phyloP scores from a whole-genome alignment of 2,888 invertebrate species.

The Kryphioiulus occultus region DNA sequence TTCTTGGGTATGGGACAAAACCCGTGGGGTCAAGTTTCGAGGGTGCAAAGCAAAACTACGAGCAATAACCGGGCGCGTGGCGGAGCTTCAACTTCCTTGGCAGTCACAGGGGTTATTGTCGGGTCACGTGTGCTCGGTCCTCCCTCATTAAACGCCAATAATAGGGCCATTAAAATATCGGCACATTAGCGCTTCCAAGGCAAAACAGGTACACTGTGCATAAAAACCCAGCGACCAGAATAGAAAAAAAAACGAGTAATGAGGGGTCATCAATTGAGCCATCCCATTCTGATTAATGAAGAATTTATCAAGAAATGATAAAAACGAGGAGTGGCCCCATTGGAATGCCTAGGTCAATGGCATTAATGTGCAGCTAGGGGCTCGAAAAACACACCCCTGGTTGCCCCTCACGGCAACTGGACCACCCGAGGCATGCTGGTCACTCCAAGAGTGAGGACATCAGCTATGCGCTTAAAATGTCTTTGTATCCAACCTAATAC shows the following conservation, averaged over 20 bases:
- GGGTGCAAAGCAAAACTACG: not conserved
- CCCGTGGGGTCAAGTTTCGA: not conserved
- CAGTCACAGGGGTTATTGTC: not conserved
- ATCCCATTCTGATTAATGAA: not conserved
- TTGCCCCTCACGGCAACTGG: not conserved
- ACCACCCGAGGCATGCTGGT: not conserved
- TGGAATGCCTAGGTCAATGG: constrained; percentile 41
- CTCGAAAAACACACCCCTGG: not conserved
- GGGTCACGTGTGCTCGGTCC: not conserved
- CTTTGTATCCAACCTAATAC: not conserved
- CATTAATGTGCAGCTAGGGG: constrained; percentile 24
- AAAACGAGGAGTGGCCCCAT: constrained; percentile 36
- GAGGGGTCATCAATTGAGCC: not conserved
- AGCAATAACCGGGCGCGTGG: not conserved
- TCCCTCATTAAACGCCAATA: not conserved
- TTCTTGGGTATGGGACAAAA: not conserved
- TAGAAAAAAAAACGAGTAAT: not conserved
- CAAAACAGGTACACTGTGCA: not conserved
- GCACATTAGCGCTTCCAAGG: not conserved
- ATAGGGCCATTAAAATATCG: not conserved
- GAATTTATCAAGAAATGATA: constrained; percentile 22
- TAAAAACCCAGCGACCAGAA: not conserved
- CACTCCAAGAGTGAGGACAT: not conserved
- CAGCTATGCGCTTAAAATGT: not conserved
- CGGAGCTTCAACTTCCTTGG: not conserved